Base-by-base conservation (phyloP, 2,797 vertebrate genomes). In the Lagocephalus sceleratus region DNA sequence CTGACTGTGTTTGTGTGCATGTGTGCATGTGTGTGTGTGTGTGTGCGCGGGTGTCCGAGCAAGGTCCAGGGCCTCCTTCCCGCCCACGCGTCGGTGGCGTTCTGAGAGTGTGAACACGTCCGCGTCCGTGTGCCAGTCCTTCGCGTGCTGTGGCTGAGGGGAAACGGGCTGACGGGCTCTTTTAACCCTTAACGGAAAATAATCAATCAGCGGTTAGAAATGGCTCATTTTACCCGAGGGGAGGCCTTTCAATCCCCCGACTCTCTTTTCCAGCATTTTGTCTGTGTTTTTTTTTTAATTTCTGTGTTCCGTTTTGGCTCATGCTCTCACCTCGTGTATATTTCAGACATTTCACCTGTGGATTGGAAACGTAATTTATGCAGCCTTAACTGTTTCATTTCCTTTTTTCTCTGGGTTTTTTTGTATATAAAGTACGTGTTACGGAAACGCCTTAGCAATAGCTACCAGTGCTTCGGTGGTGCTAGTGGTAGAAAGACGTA, bases 391-490 rank as follows among this genome's bases (percentile, higher is more conserved):
- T 65, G 47, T 39, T 35, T 47, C 45, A 44, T 75, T 70, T 74
- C 32, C 73, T 66, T 14, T 14, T 35, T 1, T 35, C 11, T 14
- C 12, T 12, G 12, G 32, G 40, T 52, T 22, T 61, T 47, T 81
- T 16, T 89, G 80, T 89, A 83, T 80, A 85, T 86, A 87, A 73
- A 63, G 58, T 73, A 50, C 55, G 47, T 70, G 52, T 79, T 72
- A 74, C 73, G 47, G 52, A 75, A 75, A 76, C 56, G 60, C 66
- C 68, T 81, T 83, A 78, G 75, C 74, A 66, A 66, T 84, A 84
- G 82, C 74, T 71, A 21, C 64, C 47, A 43, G 60, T 79, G 59
- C 54, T 71, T 67, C 76, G 64, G 32, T 75, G 63, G 66, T 71
- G 53, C 62, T 66, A 35, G 32, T 64, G 26, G 57, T 66, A 66